Base-by-base conservation (phyloP, 2,888 invertebrate genomes). In the Amblyteles armatorius region DNA sequence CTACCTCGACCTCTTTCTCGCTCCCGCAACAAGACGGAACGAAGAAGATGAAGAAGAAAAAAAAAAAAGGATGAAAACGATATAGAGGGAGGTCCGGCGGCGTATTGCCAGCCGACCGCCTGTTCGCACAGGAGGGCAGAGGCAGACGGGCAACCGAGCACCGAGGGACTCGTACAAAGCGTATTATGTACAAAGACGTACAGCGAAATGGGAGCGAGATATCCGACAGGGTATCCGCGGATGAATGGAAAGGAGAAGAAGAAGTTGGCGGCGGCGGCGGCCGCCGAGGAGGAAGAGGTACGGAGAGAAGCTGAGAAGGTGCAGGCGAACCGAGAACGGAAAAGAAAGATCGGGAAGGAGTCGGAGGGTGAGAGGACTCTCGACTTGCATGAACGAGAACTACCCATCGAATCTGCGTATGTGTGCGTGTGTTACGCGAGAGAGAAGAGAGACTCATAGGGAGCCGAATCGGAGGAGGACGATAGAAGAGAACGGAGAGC, bases 121-220 rank as follows among this genome's bases (percentile, higher is more conserved):
- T 36, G 77, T 84, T 78, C 81, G 76, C 82, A 82, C 65, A 79
- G 71, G 82, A 79, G 82, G 79, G 74, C 79, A 74, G 74, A 81
- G 57, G 57, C 67, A 81, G 68, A 22, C 55, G n/a, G 40, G 40
- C 57, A 40, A 63, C 63, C 74, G 11, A 44, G 74, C 74, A 74
- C 63, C 81, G 77, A 63, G 79, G 67, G 50, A 76, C 71, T 79
- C 89, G 88, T 91, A 92, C 92, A 92, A 92, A 92, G 92, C 88
- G 90, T 89, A 92, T 92, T 92, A 92, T 87, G 90, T 91, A 92
- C 91, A 91, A 90, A 92, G 92, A 91, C 90, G 90, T 91, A 91
- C 91, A 91, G 88, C 89, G 90, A 90, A 92, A 92, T 91, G 91
- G 90, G 90, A 92, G 90, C 91, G 91, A 91, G 91, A 91, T 91